phyloP scores from a whole-genome alignment of 1,140 invertebrate species.

The Drosophila arawakana region DNA sequence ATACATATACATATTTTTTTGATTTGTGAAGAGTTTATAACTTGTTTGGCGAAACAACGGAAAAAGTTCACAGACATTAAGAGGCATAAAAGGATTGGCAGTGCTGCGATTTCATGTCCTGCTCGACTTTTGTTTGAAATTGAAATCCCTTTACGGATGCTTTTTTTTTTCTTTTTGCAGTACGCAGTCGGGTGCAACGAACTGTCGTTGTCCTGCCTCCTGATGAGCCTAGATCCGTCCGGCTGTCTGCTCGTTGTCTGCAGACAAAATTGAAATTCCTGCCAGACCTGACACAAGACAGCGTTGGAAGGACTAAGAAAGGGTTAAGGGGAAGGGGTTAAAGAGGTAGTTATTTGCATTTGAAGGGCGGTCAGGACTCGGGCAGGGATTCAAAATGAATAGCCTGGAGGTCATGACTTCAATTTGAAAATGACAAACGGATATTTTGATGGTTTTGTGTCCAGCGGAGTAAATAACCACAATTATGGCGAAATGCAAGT shows the following conservation, averaged over 20 bases:
- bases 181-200: slow-evolving; percentile 66
- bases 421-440: slow-evolving; percentile 47
- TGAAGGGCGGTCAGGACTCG: slow-evolving; percentile 31
- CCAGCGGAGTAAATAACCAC: slow-evolving; percentile 13
- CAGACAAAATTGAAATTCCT: slow-evolving; percentile 23
- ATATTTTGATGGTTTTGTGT: slow-evolving; percentile 32
- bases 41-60: slow-evolving; percentile 59
- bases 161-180: slow-evolving; percentile 15
- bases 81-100: slow-evolving; percentile 49
- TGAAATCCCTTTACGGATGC: slow-evolving; percentile 53
- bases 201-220: slow-evolving; percentile 49
- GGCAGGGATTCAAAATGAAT: slow-evolving; percentile 10
- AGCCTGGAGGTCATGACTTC: slow-evolving; percentile 72
- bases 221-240: slow-evolving; percentile 36
- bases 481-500: slow-evolving; percentile 20
- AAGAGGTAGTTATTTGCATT: slow-evolving; percentile 53
- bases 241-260: slow-evolving; percentile 46
- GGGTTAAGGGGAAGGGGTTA: too few relatives aligned
- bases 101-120: slow-evolving; percentile 44
- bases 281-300: slow-evolving; percentile 15
- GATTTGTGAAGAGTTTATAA: slow-evolving; percentile 44
- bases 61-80: slow-evolving; percentile 78
- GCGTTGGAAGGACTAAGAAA: neutral
- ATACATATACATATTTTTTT: slow-evolving; percentile 6
- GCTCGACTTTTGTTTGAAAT: slow-evolving; percentile 62